These are phyloP conservation scores for Channallabes apus DNA, from an alignment of 2,797 vertebrate species.

Conservation along the genomic window DNA sequence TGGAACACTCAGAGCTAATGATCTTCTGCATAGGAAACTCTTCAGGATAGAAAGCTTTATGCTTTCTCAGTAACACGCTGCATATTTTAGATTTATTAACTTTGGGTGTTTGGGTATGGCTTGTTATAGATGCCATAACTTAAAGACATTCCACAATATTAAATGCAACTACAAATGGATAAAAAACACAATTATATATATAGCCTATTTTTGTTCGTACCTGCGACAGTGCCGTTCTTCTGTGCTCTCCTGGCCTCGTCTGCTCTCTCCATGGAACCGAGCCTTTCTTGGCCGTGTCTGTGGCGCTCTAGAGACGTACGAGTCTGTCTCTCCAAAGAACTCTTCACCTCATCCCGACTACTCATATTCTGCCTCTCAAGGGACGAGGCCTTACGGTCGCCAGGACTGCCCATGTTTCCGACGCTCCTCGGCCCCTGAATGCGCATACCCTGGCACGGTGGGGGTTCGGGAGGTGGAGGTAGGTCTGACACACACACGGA, in stretches of 20 bases:
- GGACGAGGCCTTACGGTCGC: conserved; percentile 90
- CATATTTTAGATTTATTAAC: neutral
- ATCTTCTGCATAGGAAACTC: neutral
- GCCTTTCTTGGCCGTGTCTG: conserved; percentile 88
- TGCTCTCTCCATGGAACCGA: conserved; percentile 86
- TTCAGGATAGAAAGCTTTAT: neutral
- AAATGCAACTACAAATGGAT: neutral
- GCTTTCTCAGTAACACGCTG: neutral
- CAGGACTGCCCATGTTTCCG: conserved; percentile 72
- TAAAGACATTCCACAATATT: neutral
- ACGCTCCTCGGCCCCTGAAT: conserved; percentile 80
- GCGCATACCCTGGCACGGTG: conserved; percentile 90
- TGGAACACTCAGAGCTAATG: neutral
- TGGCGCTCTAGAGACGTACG: conserved; percentile 89
- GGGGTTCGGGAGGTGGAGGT: conserved; percentile 97
- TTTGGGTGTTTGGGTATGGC: neutral
- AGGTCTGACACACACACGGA: conserved; percentile 78
- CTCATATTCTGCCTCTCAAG: conserved; percentile 87
- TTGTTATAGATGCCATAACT: neutral
- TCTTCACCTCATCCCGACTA: conserved; percentile 86
- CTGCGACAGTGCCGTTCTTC: conserved; percentile 84
- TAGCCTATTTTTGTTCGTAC: conserved; percentile 59
- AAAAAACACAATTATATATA: neutral
- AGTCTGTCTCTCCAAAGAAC: conserved; percentile 84
- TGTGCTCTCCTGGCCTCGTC: conserved; percentile 86